These are phyloP conservation scores for Cerastis rubricosa DNA, from an alignment of 2,888 invertebrate genomes.

Conservation along the genomic window DNA sequence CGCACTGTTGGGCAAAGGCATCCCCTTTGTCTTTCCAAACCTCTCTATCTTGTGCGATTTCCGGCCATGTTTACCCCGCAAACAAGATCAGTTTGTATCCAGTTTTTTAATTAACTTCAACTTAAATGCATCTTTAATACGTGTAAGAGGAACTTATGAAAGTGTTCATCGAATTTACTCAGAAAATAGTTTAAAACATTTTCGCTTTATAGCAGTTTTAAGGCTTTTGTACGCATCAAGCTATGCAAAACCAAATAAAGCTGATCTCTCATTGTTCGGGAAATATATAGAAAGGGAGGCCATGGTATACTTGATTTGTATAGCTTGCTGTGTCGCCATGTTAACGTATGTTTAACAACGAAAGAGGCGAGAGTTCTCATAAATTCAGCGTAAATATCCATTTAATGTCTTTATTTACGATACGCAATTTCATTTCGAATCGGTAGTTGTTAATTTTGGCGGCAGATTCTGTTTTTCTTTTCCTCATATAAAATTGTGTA, in stretches of 20 bases:
- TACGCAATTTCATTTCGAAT: constrained; percentile 42
- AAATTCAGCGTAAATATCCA: constrained; percentile 48
- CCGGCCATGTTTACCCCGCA: too few species aligned
- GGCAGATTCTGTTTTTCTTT: constrained; percentile 7
- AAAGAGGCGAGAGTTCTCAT: constrained; percentile 41
- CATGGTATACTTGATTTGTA: too few species aligned
- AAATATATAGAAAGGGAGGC: too few species aligned
- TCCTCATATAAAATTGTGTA: neutral
- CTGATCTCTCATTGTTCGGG: too few species aligned
- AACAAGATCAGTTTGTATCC: too few species aligned
- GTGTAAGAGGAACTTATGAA: constrained; percentile 40
- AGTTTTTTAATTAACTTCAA: constrained; percentile 1
- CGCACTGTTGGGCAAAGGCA: too few species aligned
- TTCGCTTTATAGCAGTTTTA: constrained; percentile 40
- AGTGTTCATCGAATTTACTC: constrained; percentile 39
- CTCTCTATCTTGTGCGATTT: too few species aligned
- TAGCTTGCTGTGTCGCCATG: too few species aligned
- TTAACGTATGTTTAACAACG: constrained; percentile 27
- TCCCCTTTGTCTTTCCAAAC: too few species aligned
- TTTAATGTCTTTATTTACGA: constrained; percentile 62
- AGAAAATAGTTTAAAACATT: constrained; percentile 40
- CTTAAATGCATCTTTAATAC: constrained; percentile 1
- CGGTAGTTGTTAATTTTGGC: constrained; percentile 35
- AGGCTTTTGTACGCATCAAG: constrained; percentile 22
- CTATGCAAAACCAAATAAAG: too few species aligned